Evolutionary conservation across 1,140 invertebrate species (phyloP).

Genomic region (Parapsyche elsis): DNA sequence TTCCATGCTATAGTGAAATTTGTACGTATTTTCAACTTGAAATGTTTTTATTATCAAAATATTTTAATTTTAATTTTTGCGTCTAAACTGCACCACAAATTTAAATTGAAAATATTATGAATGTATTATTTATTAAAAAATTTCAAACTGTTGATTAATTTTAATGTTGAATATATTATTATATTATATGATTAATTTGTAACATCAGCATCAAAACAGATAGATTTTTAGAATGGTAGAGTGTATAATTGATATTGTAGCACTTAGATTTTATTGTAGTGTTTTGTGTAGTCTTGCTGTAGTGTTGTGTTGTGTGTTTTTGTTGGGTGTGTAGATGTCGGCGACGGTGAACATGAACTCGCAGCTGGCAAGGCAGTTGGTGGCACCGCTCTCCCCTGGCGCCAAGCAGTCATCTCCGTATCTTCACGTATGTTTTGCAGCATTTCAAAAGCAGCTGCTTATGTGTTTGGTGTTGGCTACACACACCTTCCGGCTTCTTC

Average conservation of each 20-base stretch:
- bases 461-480: constrained; percentile 57
- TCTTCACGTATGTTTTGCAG: constrained; percentile 66
- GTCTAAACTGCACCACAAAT: too few relatives aligned
- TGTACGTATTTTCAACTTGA: too few relatives aligned
- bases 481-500: constrained; percentile 37
- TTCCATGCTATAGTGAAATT: too few relatives aligned
- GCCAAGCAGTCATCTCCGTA: constrained; percentile 63
- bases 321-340: constrained; percentile 55
- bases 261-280: constrained; percentile 19
- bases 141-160: too few relatives aligned
- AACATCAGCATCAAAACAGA: neutral
- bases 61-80: too few relatives aligned
- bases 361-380: constrained; percentile 70
- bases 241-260: neutral
- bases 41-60: too few relatives aligned
- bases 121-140: too few relatives aligned
- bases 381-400: constrained; percentile 67
- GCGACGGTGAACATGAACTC: constrained; percentile 66
- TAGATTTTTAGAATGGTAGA: neutral
- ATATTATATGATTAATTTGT: neutral
- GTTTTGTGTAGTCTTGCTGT: constrained; percentile 43
- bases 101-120: too few relatives aligned
- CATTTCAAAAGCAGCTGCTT: constrained; percentile 62
- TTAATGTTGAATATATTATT: too few relatives aligned
- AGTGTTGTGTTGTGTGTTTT: constrained; percentile 47